A percentile compares a stretch with the other conserved stretches of the same genome.
Conservation (phyloP, 2,797 vertebrate species). For the Phataginus tetradactyla region DNA sequence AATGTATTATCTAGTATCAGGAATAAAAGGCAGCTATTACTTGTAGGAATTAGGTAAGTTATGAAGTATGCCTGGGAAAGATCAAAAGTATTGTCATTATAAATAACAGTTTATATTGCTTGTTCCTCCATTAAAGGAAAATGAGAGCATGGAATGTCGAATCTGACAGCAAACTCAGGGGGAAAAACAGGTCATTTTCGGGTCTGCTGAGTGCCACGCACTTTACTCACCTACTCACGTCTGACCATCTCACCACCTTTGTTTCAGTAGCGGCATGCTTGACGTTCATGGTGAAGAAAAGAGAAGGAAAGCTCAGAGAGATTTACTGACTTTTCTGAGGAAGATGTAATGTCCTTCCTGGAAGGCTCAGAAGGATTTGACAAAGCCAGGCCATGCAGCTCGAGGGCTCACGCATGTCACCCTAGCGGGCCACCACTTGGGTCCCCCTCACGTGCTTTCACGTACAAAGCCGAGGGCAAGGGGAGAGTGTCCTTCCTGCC, state of each 20-base stretch:
- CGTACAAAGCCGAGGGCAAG: neutral
- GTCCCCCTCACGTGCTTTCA: too few relatives aligned
- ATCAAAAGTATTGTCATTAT: neutral
- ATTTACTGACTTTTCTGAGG: neutral
- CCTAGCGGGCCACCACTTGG: accelerated
- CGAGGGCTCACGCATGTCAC: accelerated
- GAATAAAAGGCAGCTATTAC: neutral
- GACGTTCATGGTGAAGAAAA: neutral
- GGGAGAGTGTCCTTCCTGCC: accelerated
- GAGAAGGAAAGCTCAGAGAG: neutral
- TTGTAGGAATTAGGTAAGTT: too few relatives aligned
- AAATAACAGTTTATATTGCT: too few relatives aligned
- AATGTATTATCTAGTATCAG: neutral
- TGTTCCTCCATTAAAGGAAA: neutral
- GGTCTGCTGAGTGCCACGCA: accelerated
- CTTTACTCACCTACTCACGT: neutral
- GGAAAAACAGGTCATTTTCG: too few relatives aligned
- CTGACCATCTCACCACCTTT: accelerated
- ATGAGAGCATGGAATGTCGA: accelerated
- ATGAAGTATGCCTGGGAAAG: neutral
- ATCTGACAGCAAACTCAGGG: neutral
- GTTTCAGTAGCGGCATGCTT: neutral
- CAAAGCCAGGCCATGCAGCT: neutral
- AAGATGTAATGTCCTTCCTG: neutral
- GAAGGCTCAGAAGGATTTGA: too few relatives aligned